Evolutionary conservation across 2,797 vertebrate genomes (phyloP), one percentile per base, ranked within the genome.

Genomic region (Acrossocheilus fasciatus): DNA sequence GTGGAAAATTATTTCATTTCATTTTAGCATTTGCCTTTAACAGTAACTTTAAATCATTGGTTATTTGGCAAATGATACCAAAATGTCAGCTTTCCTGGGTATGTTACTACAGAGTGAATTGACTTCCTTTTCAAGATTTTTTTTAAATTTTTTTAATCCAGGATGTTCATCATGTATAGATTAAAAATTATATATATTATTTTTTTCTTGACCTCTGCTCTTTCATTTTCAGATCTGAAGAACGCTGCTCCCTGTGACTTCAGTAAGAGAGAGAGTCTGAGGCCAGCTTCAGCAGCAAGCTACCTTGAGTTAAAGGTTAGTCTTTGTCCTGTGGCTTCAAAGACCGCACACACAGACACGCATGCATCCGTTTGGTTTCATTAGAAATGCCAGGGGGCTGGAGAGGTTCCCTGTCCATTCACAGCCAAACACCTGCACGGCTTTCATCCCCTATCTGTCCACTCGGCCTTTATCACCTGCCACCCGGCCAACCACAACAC

Each of bases 301-400:
- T 43, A 54, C 72, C 15, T 83, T 74, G 76, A 92, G 50, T 64
- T 86, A 91, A 94, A 94, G 94, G 93, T 95, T 83, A 92, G 92
- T 91, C 75, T 90, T 83, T 89, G 34, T 90, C 91, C 72, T 36
- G 52, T 89, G 75, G 69, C 73, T 85, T 84, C 87, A 78, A 85
- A 62, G 70, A 85, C 69, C 57, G 72, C 59, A 85, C 83, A 74
- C 80, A 30, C 64, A 78, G 78, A 73, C 83, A 79, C 50, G 30
- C 83, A 52, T 82, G 72, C 73, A 84, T 72, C 69, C 82, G 73
- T 82, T 81, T 72, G 34, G 83, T 88, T 89, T 91, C 81, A 86
- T 87, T 86, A 88, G 86, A 90, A 92, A 92, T 89, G 87, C 83
- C 89, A 89, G 41, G 86, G 84, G 88, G 87, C 88, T 88, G 83